phyloP scores from a whole-genome alignment of 2,797 vertebrate species.

The Macropodus opercularis region DNA sequence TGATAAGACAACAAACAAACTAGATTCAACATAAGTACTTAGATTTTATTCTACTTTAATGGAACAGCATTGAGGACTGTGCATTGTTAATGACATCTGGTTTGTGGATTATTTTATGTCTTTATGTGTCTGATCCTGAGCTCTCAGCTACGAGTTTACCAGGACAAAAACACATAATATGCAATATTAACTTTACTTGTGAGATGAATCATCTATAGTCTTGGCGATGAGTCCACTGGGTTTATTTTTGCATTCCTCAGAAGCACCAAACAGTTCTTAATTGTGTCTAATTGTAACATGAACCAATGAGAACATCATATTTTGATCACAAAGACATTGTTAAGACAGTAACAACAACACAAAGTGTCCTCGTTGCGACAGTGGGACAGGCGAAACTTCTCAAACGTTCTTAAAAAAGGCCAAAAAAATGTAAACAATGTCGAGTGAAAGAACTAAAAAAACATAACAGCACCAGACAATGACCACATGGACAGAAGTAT shows the following conservation, averaged over 20 bases:
- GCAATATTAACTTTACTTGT: constrained; percentile 12
- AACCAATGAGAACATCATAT: constrained; percentile 53
- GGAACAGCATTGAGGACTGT: constrained; percentile 19
- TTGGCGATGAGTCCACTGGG: constrained; percentile 48
- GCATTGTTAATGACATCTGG: constrained; percentile 12
- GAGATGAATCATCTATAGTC: constrained; percentile 46
- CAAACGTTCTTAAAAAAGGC: constrained; percentile 57
- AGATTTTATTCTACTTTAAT: constrained; percentile 36
- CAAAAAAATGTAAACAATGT: constrained; percentile 82
- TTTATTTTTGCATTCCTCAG: constrained; percentile 69
- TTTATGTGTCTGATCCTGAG: constrained; percentile 3
- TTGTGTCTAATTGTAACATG: constrained; percentile 55
- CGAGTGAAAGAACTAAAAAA: constrained; percentile 71
- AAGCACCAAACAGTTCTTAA: constrained; percentile 40
- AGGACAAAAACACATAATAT: neutral
- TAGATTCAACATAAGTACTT: constrained; percentile 34
- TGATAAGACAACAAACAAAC: too few species aligned
- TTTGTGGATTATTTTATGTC: constrained; percentile 1
- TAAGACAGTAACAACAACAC: constrained; percentile 58
- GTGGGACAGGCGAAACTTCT: constrained; percentile 55
- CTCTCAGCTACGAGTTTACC: constrained; percentile 16
- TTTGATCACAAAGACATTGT: constrained; percentile 47
- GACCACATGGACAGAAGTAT: constrained; percentile 76
- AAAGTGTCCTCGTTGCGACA: constrained; percentile 58
- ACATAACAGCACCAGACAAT: constrained; percentile 84